Base-by-base conservation (phyloP, 1,140 invertebrate species). In the Aphelenchoides fujianensis region DNA sequence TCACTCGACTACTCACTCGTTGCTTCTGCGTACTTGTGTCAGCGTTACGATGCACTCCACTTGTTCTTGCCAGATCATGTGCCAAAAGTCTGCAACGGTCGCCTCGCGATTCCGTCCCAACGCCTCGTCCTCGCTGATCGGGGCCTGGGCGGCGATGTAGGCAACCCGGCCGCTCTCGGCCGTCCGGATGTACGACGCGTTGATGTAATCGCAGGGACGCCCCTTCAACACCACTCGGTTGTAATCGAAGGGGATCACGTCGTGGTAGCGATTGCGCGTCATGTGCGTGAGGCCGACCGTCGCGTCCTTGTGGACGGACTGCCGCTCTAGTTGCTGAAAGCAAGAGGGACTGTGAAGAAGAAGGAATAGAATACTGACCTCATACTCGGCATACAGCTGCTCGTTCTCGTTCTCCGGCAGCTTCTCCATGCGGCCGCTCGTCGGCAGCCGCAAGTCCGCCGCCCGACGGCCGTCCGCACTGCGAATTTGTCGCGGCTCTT, bases 41-140 rank as follows among this genome's bases (percentile, higher is more conserved):
- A 85, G 81, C 85, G 85, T 86, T 71, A 86, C 84, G 66, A 86
- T 83, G 71, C 82, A 84, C 57, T 84, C 79, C 3, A 86, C 79
- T 36, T 79, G 75, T 75, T 86, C 84, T 69, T 86, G 84, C 85
- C 85, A 86, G 34, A 86, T 78, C 81, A 86, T 83, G 59, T 85
- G 79, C 85, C 85, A 86, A 72, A 86, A 86, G 12, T 81, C 80
- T 32, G 73, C 71, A 84, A 78, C 41, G 2, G 76, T 80, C n/a
- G 23, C 63, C 3, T 76, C 36, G 55, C 76, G 74, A 41, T 66
- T 48, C 2, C 76, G 72, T 35, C 59, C 68, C 5, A 30, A 30
- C 9, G 78, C 27, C 62, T 78, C 76, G 28, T 27, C 23, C 2
- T 70, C 70, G 1, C 57, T 68, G 30, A 78, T 68, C 9, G 76